Percentiles rank a stretch among this genome's conserved stretches.
These are phyloP conservation scores for Corapipo altera DNA, from an alignment of 2,113 vertebrate genomes.

Conservation along the genomic window DNA sequence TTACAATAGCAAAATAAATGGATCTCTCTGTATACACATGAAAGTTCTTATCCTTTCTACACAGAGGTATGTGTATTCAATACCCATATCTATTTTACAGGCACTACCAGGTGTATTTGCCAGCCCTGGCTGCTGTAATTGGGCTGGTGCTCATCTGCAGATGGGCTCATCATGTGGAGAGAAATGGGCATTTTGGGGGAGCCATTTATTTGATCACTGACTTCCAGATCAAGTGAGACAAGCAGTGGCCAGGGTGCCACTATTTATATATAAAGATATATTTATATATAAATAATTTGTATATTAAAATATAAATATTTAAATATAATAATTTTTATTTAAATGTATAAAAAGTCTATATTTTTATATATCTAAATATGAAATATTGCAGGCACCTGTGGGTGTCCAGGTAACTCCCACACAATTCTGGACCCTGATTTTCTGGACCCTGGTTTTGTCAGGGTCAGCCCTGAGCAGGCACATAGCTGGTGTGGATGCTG, in stretches of 20 bases:
- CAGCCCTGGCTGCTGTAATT: background rate
- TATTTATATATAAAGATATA: too few species aligned
- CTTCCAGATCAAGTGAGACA: background rate
- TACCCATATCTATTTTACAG: rapidly evolving
- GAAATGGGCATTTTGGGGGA: background rate
- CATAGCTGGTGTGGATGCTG: background rate
- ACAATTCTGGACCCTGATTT: background rate
- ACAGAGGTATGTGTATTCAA: background rate
- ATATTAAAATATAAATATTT: too few species aligned
- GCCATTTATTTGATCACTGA: background rate
- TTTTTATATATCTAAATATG: background rate
- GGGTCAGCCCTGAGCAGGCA: background rate
- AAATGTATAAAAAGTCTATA: background rate
- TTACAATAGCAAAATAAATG: constrained; percentile 4
- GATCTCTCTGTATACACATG: background rate
- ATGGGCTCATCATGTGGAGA: rapidly evolving
- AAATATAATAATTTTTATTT: too few species aligned
- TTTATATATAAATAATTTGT: too few species aligned
- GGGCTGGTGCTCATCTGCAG: background rate
- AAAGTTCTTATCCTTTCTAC: background rate
- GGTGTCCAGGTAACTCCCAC: background rate
- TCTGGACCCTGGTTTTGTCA: background rate
- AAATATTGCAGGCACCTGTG: background rate
- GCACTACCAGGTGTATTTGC: background rate
- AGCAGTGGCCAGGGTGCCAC: too few species aligned